A percentile compares a stretch with the other conserved stretches of the same genome.
phyloP scores from a whole-genome alignment of 2,113 vertebrate genomes.

The Martes martes region DNA sequence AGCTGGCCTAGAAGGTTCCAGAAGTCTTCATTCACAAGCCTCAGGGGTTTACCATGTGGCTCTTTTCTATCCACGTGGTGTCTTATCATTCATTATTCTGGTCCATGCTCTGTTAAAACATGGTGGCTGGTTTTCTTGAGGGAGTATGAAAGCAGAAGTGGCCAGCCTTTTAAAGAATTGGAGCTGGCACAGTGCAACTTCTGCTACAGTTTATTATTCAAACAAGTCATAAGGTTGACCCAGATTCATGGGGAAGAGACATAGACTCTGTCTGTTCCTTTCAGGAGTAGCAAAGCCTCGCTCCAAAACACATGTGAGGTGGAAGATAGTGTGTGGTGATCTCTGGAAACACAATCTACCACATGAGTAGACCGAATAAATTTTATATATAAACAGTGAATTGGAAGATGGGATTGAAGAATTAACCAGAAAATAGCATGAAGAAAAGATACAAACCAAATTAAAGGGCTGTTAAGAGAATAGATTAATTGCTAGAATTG shows the following conservation, averaged over 20 bases:
- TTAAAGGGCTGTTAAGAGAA: background rate
- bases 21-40: background rate
- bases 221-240: background rate
- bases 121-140: background rate
- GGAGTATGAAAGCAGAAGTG: background rate
- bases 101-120: background rate
- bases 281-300: background rate
- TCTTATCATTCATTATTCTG: background rate
- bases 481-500: background rate
- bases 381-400: background rate
- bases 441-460: background rate
- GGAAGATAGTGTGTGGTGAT: background rate
- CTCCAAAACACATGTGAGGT: background rate
- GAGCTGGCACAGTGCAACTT: background rate
- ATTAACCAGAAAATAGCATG: background rate
- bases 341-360: background rate
- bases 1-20: background rate
- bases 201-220: background rate
- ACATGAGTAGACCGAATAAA: background rate
- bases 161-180: background rate
- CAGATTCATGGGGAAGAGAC: background rate
- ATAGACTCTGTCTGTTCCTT: background rate
- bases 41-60: background rate
- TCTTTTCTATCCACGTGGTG: background rate
- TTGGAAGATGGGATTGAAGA: background rate